A percentile compares a stretch with the other conserved stretches of the same genome.
These are phyloP conservation scores for Diarsia brunnea DNA, from an alignment of 2,888 invertebrate species.

Conservation along the genomic window DNA sequence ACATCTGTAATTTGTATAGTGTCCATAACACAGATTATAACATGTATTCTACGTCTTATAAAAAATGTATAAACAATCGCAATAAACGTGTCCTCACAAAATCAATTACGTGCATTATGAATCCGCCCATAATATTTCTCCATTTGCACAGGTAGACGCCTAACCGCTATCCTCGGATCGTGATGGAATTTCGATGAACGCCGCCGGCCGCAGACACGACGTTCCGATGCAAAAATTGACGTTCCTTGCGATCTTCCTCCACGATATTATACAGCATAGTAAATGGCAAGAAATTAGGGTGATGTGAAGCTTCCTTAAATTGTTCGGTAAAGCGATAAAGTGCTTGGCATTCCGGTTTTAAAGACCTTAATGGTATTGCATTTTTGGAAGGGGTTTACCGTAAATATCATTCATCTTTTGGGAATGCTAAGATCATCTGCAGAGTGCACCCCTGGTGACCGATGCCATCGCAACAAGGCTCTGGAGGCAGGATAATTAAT, in stretches of 20 bases:
- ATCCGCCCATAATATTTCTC: slow-evolving; percentile 42
- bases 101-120: slow-evolving; percentile 37
- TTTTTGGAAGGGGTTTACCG: slow-evolving; percentile 16
- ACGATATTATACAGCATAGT: slow-evolving; percentile 56
- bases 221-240: slow-evolving; percentile 76
- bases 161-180: slow-evolving; percentile 36
- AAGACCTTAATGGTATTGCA: slow-evolving; percentile 2
- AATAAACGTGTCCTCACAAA: slow-evolving; percentile 8
- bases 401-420: slow-evolving; percentile 12
- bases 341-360: slow-evolving; percentile 14
- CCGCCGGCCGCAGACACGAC: slow-evolving; percentile 60
- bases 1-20: neutral
- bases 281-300: slow-evolving; percentile 39
- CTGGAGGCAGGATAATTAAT: slow-evolving; percentile 22
- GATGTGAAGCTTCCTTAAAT: slow-evolving; percentile 19
- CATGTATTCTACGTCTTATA: neutral
- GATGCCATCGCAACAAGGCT: slow-evolving; percentile 5
- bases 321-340: slow-evolving; percentile 17
- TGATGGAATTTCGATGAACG: slow-evolving; percentile 74
- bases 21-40: neutral
- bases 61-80: neutral
- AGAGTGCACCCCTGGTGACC: slow-evolving; percentile 11
- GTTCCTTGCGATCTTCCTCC: slow-evolving; percentile 60
- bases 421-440: slow-evolving; percentile 13
- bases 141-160: slow-evolving; percentile 63